Evolutionary conservation across 2,113 vertebrate species (phyloP).

Genomic region (Propithecus coquereli): DNA sequence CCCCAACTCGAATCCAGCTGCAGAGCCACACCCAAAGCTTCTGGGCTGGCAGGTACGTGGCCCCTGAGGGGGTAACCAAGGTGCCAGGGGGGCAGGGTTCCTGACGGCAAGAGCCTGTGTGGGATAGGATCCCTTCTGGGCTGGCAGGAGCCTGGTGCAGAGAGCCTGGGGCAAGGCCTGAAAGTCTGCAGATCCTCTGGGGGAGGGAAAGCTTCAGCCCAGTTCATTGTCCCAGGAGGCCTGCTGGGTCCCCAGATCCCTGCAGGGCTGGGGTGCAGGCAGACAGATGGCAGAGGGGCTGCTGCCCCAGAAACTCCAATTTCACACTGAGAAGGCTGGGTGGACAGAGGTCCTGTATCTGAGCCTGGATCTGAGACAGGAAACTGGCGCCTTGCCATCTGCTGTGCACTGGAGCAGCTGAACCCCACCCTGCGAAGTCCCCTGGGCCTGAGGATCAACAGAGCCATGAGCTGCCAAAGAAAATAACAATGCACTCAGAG

Average conservation of each 20-base stretch:
- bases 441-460: neutral
- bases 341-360: neutral
- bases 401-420: neutral
- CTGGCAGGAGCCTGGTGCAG: neutral
- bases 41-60: neutral
- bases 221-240: fast-evolving
- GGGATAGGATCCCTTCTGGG: neutral
- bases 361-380: neutral
- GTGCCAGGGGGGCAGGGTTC: fast-evolving
- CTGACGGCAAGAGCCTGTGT: neutral
- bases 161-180: fast-evolving
- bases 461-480: neutral
- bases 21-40: no score
- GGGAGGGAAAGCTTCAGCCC: fast-evolving
- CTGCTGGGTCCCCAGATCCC: neutral
- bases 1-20: neutral
- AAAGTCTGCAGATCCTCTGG: fast-evolving
- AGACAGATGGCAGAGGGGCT: neutral
- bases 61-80: no score
- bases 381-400: fast-evolving
- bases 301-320: neutral
- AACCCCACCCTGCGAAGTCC: fast-evolving
- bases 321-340: no score
- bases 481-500: fast-evolving
- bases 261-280: no score